These are phyloP conservation scores for Varanus komodoensis DNA, from an alignment of 2,113 vertebrate genomes.

Conservation along the genomic window DNA sequence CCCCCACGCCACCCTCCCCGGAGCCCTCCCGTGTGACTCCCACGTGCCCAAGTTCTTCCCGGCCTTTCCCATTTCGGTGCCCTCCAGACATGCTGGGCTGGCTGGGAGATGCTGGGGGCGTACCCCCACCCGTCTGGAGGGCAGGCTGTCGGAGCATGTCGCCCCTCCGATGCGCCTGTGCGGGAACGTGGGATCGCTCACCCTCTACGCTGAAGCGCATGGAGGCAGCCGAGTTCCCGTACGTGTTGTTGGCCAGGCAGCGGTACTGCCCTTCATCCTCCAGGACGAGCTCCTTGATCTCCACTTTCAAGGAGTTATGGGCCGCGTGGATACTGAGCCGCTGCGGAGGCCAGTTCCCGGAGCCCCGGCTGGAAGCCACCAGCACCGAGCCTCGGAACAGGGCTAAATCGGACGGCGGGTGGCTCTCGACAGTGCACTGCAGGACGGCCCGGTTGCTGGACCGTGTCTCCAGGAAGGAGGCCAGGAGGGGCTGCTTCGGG, in stretches of 20 bases:
- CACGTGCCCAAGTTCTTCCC: no score
- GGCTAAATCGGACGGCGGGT: conserved; percentile 63
- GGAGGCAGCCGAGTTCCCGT: conserved; percentile 36
- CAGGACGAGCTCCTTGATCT: background rate
- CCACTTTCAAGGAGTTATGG: conserved; percentile 70
- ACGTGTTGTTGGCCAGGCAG: conserved; percentile 72
- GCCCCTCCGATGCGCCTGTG: no score
- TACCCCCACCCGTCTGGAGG: background rate
- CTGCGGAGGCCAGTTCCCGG: rapidly evolving
- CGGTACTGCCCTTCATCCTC: conserved; percentile 51
- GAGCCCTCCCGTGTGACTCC: no score
- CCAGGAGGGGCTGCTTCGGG: conserved; percentile 61
- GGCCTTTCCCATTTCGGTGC: no score
- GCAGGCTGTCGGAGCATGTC: background rate
- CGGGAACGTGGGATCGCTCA: conserved; percentile 42
- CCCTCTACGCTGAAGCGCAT: conserved; percentile 50
- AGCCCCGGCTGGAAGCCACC: conserved; percentile 30
- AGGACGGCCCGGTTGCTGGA: conserved; percentile 31
- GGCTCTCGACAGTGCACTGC: conserved; percentile 74
- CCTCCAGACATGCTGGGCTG: background rate
- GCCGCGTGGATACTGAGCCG: conserved; percentile 27
- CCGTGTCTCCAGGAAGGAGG: conserved; percentile 64
- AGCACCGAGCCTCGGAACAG: conserved; percentile 29
- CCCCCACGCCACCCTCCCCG: no score
- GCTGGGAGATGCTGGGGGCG: background rate